Evolutionary conservation across 2,888 invertebrate species (phyloP).

Genomic region (Drosophila siamana): DNA sequence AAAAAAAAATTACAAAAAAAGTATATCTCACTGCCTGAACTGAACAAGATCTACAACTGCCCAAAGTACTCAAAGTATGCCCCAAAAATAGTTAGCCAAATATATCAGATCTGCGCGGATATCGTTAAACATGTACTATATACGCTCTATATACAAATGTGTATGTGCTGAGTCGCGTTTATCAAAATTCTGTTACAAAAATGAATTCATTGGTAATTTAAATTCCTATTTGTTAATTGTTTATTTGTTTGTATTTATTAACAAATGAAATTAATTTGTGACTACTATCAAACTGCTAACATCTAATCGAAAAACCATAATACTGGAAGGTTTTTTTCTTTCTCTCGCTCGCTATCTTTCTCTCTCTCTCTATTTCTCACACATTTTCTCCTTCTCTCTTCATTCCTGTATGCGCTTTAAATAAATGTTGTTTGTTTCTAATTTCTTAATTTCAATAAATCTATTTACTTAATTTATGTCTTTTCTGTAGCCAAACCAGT

Average conservation of each 20-base stretch:
- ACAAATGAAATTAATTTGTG: constrained; percentile 41
- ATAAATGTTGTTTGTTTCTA: constrained; percentile 23
- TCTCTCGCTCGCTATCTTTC: constrained; percentile 18
- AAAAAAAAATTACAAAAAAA: constrained; percentile 11
- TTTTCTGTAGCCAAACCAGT: constrained; percentile 76
- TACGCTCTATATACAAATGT: constrained; percentile 19
- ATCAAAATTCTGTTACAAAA: constrained; percentile 68
- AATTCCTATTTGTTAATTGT: constrained; percentile 59
- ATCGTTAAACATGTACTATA: constrained; percentile 56
- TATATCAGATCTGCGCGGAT: constrained; percentile 40
- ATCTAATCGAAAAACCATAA: constrained; percentile 17
- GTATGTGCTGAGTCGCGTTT: constrained; percentile 60
- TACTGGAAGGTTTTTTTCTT: constrained; percentile 26
- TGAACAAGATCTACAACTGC: constrained; percentile 40
- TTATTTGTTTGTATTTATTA: constrained; percentile 57
- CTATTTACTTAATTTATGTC: constrained; percentile 19
- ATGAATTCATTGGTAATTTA: constrained; percentile 72
- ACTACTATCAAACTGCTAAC: constrained; percentile 43
- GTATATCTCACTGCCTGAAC: constrained; percentile 50
- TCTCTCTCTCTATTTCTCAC: constrained; percentile 6
- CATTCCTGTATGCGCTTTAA: constrained; percentile 21
- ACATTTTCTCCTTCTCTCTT: background rate
- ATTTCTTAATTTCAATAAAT: constrained; percentile 15
- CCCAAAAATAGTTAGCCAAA: constrained; percentile 38
- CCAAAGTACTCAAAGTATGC: constrained; percentile 21